phyloP scores from a whole-genome alignment of 2,113 vertebrate species.

The Crotalus horridus region DNA sequence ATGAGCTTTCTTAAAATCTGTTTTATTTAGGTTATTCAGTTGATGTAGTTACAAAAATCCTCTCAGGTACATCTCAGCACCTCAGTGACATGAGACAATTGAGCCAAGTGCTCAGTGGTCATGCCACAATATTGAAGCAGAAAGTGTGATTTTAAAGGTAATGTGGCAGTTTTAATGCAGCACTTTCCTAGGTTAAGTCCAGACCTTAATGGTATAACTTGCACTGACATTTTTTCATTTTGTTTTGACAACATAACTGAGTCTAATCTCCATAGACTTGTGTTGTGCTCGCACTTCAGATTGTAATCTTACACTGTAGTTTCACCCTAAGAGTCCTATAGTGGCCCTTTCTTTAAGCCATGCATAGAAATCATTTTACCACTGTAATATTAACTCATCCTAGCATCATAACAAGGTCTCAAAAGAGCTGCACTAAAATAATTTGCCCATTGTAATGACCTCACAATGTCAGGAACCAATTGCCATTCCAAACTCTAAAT shows the following conservation, averaged over 20 bases:
- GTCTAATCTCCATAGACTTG: slow-evolving; percentile 62
- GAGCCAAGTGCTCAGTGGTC: slow-evolving; percentile 38
- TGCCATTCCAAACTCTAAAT: slow-evolving; percentile 67
- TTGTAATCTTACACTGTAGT: slow-evolving; percentile 57
- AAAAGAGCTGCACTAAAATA: slow-evolving; percentile 60
- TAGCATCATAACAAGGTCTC: slow-evolving; percentile 57
- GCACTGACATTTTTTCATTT: slow-evolving; percentile 68
- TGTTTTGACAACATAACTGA: slow-evolving; percentile 73
- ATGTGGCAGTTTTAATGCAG: slow-evolving; percentile 46
- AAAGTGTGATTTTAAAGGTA: slow-evolving; percentile 52
- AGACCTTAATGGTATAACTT: slow-evolving; percentile 60
- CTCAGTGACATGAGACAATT: slow-evolving; percentile 39
- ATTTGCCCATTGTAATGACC: slow-evolving; percentile 67
- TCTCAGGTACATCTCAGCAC: slow-evolving; percentile 25
- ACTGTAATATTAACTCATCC: slow-evolving; percentile 34
- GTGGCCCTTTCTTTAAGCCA: slow-evolving; percentile 51
- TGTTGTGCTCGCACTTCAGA: slow-evolving; percentile 57
- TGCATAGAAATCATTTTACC: slow-evolving; percentile 54
- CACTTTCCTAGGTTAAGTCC: slow-evolving; percentile 52
- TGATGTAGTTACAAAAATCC: slow-evolving; percentile 29
- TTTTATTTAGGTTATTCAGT: slow-evolving; percentile 41
- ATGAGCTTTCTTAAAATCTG: slow-evolving; percentile 32
- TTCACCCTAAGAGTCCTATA: slow-evolving; percentile 50
- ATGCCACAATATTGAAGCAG: slow-evolving; percentile 49
- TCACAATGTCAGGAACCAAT: slow-evolving; percentile 69